Percentiles rank a stretch among this genome's conserved stretches.
Evolutionary conservation across 2,888 invertebrate species (phyloP).

Genomic region (Ypsolopha sequella): DNA sequence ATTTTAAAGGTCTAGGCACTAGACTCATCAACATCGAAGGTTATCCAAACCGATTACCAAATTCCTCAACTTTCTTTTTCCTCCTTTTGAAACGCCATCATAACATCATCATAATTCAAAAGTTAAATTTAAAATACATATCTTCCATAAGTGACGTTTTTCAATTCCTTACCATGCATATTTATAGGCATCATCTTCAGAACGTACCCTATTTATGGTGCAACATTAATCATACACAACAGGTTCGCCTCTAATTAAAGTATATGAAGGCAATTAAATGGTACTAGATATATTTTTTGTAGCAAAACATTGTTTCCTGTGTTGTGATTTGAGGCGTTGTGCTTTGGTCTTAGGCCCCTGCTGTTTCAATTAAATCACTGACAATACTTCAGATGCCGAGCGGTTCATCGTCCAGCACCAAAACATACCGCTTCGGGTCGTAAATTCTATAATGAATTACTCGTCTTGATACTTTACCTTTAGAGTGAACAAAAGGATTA

Average conservation of each 20-base stretch:
- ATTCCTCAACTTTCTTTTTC: background rate
- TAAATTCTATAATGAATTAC: background rate
- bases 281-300: conserved; percentile 52
- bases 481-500: background rate
- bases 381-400: conserved; percentile 63
- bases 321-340: conserved; percentile 30
- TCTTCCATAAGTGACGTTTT: conserved; percentile 2
- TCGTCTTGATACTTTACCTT: background rate
- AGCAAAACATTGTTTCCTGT: conserved; percentile 62
- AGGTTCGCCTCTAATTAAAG: conserved; percentile 49
- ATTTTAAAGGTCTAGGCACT: too few relatives aligned
- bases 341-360: conserved; percentile 42
- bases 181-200: conserved; percentile 21
- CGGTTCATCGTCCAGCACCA: conserved; percentile 23
- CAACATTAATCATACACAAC: conserved; percentile 48
- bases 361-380: conserved; percentile 70
- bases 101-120: background rate
- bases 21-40: too few relatives aligned
- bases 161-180: conserved; percentile 4
- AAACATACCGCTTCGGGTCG: conserved; percentile 4
- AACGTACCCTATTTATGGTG: conserved; percentile 31
- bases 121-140: background rate
- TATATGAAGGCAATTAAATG: conserved; percentile 56
- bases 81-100: background rate
- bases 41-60: background rate